Evolutionary conservation across 23 tunicate species (phyloP), one percentile per base, ranked within the genome.

Genomic region (Ciona savignyi): DNA sequence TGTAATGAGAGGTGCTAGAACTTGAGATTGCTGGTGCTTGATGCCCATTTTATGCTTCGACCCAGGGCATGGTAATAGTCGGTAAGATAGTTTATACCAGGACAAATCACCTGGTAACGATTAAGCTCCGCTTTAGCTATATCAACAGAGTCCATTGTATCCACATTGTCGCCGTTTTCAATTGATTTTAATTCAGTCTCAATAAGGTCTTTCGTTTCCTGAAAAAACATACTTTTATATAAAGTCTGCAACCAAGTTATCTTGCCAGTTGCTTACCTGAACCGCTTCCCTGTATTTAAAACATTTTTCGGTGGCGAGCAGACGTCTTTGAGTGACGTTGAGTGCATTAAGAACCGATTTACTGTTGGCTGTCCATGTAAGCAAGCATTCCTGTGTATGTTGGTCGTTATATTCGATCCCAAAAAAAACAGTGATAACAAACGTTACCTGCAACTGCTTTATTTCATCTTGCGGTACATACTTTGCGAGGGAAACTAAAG

Each of bases 261-360:
- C 56, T 15, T 42, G 56, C 56, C 15, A 9, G 15, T 42, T n/a
- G 15, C 2, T 15, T 62, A 87, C 95, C 79, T 87, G 78, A n/a
- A 81, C 77, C 22, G 76, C 82, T 1, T 70, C 81, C 51, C 81
- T 72, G 73, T 82, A 88, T 35, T 77, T 72, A 33, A 81, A 33
- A 56, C 96, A 88, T n/a, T 56, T 82, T 30, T 68, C 70, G 0
- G 80, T 74, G 11, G 87, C 81, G 23, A 70, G 77, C 65, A 88
- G 62, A 35, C 96, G 79, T 68, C 63, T 71, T 30, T 88, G 87
- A 0, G 87, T 82, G 32, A 73, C 68, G 33, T 70, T 65, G 27
- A 88, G 70, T n/a, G 87, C 81, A 62, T 88, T 88, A 11, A 88
- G 32, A 20, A 88, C 79, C 4, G 87, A 70, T 67, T 81, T 81